Evolutionary conservation across 2,797 vertebrate species (phyloP).

Genomic region (Crypturellus tataupa): DNA sequence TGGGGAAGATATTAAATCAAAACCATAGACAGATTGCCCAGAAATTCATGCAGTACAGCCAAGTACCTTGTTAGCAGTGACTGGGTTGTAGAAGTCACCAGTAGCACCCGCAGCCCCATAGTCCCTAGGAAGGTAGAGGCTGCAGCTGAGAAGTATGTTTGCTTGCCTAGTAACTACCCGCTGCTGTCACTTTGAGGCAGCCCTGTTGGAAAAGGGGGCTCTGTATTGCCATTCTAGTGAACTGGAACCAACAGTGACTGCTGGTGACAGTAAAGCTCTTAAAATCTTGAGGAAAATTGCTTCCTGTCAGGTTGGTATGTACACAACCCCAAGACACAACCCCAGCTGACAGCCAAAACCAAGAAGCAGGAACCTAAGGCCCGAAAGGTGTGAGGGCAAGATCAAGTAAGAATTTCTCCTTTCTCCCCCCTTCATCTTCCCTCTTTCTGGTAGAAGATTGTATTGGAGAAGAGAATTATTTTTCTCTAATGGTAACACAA

Average conservation of each 20-base stretch:
- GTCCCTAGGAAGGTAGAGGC: conserved; percentile 3
- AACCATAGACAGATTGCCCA: conserved; percentile 42
- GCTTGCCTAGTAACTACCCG: conserved; percentile 36
- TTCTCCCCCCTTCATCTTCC: neutral
- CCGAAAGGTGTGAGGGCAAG: neutral
- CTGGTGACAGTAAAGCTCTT: neutral
- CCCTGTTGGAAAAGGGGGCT: conserved; percentile 33
- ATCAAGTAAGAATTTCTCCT: neutral
- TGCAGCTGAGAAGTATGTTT: conserved; percentile 46
- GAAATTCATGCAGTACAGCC: conserved; percentile 29
- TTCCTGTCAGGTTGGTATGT: neutral
- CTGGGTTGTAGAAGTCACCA: conserved; percentile 49
- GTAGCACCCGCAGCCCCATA: neutral
- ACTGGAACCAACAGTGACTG: neutral
- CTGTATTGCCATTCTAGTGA: neutral
- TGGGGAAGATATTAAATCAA: conserved; percentile 6
- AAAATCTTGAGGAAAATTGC: conserved; percentile 17
- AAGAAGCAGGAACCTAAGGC: neutral
- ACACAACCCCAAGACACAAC: neutral
- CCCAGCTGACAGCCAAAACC: neutral
- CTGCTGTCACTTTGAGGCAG: conserved; percentile 40
- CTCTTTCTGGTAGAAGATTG: neutral
- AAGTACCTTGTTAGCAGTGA: conserved; percentile 51
- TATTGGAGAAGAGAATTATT: neutral
- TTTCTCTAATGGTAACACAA: conserved; percentile 19